Evolutionary conservation across 2,113 vertebrate genomes (phyloP).

Genomic region (Apus apus): DNA sequence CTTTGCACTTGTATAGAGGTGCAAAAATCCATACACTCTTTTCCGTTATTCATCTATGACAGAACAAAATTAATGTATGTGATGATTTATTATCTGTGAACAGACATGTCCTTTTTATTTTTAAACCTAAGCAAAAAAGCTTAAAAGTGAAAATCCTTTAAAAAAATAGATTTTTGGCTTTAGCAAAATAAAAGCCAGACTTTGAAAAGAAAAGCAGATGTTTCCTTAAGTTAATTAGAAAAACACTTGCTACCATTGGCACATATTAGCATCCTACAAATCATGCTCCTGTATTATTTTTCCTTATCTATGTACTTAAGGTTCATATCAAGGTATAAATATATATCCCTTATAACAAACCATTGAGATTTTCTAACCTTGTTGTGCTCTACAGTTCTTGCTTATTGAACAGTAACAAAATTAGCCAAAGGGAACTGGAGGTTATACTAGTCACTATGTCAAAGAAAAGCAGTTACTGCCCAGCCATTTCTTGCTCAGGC

Average conservation of each 20-base stretch:
- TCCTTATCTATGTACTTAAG: slow-evolving; percentile 22
- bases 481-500: neutral
- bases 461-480: neutral
- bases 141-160: neutral
- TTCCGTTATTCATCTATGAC: neutral
- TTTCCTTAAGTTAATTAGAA: slow-evolving; percentile 16
- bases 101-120: slow-evolving; percentile 27
- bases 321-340: slow-evolving; percentile 16
- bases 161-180: neutral
- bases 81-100: slow-evolving; percentile 15
- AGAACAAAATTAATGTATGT: neutral
- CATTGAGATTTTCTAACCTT: slow-evolving; percentile 48
- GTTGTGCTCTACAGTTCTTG: slow-evolving; percentile 12
- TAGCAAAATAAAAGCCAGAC: slow-evolving; percentile 13
- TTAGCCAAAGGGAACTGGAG: slow-evolving; percentile 7
- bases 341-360: neutral
- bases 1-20: neutral
- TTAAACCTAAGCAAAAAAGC: slow-evolving; percentile 6
- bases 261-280: neutral
- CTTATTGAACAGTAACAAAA: slow-evolving; percentile 64
- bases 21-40: neutral
- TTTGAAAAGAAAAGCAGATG: slow-evolving; percentile 44
- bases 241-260: neutral
- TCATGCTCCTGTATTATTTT: slow-evolving; percentile 6
- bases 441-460: slow-evolving; percentile 24